Evolutionary conservation across 2,797 vertebrate species (phyloP).

Genomic region (Lindbergichthys nudifrons): DNA sequence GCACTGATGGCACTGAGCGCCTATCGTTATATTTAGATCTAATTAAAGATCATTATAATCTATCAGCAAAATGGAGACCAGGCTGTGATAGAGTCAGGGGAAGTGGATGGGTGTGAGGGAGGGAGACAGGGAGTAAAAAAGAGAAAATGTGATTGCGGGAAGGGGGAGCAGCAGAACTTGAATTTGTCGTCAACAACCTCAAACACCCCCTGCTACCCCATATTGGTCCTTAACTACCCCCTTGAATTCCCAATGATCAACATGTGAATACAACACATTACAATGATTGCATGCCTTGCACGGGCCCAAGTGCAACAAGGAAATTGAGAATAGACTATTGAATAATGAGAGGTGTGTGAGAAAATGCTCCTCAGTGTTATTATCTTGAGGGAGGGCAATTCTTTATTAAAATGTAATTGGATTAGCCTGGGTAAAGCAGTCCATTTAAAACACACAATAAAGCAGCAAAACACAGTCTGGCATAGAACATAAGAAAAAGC

Average conservation of each 20-base stretch:
- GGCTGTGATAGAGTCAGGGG: conserved; percentile 59
- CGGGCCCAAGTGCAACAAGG: conserved; percentile 31
- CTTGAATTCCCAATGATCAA: conserved; percentile 60
- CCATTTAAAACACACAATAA: conserved; percentile 7
- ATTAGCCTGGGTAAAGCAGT: conserved; percentile 33
- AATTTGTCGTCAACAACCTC: conserved; percentile 38
- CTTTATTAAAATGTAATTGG: conserved; percentile 38
- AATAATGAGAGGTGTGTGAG: conserved; percentile 53
- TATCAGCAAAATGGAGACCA: conserved; percentile 73
- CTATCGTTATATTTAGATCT: conserved; percentile 83
- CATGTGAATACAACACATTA: conserved; percentile 68
- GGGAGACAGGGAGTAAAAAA: conserved; percentile 18
- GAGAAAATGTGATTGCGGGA: conserved; percentile 21
- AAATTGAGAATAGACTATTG: conserved; percentile 36
- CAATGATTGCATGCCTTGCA: conserved; percentile 50
- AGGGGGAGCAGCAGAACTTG: conserved; percentile 26
- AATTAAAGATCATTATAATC: conserved; percentile 84
- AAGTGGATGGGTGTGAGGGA: conserved; percentile 33
- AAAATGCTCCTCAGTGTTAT: conserved; percentile 32
- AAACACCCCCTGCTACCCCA: conserved; percentile 23
- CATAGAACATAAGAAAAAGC: too few species aligned
- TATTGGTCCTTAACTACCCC: conserved; percentile 53
- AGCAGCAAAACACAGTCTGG: too few species aligned
- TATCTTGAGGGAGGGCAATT: conserved; percentile 15
- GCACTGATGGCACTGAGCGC: conserved; percentile 67